Evolutionary conservation across 2,113 vertebrate genomes (phyloP).

Genomic region (Crotalus viridis): DNA sequence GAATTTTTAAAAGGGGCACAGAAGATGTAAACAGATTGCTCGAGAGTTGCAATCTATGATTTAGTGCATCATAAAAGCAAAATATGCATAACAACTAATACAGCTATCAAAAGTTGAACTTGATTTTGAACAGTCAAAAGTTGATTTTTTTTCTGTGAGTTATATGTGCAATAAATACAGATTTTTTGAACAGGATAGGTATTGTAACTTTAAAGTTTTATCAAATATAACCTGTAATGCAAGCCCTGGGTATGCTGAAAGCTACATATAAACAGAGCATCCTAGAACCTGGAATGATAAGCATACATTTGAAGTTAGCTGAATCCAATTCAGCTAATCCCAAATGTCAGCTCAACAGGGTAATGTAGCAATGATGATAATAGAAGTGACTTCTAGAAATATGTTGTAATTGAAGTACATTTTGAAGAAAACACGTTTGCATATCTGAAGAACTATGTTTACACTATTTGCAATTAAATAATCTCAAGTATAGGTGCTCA

Average conservation of each 20-base stretch:
- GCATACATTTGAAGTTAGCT: not conserved
- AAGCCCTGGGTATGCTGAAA: not conserved
- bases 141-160: not conserved
- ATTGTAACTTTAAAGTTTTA: not conserved
- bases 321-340: not conserved
- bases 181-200: not conserved
- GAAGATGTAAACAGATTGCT: conserved; percentile 37
- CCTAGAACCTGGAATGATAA: not conserved
- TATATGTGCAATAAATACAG: not conserved
- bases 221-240: not conserved
- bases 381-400: not conserved
- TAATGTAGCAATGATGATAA: not conserved
- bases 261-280: not conserved
- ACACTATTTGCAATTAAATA: not conserved
- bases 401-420: not conserved
- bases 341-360: not conserved
- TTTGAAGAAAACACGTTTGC: not conserved
- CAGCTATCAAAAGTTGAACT: not conserved
- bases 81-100: not conserved
- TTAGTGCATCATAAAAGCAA: conserved; percentile 36
- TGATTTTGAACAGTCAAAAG: not conserved
- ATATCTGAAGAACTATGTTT: not conserved
- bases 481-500: not conserved
- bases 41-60: conserved; percentile 31
- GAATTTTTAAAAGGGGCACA: conserved; percentile 1